phyloP scores from a whole-genome alignment of 2,113 vertebrate species.

The Eublepharis macularius region DNA sequence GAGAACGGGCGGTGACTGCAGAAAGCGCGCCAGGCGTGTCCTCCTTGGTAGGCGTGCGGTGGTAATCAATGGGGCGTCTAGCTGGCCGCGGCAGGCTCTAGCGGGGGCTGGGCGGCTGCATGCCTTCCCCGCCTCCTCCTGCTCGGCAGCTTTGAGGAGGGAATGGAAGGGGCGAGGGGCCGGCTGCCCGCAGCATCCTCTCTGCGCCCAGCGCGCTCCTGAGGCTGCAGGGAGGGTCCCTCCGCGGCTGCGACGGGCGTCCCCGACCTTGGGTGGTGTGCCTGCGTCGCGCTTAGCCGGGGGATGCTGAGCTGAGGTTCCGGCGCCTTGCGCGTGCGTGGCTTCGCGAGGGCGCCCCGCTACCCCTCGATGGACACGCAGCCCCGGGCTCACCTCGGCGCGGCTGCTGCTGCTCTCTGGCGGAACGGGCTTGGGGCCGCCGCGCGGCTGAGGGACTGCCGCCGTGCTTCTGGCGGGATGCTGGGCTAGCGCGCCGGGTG shows the following conservation, averaged over 20 bases:
- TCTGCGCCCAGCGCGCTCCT: not conserved
- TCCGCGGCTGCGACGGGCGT: not conserved
- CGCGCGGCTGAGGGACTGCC: not conserved
- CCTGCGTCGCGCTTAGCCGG: not conserved
- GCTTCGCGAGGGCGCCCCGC: not conserved
- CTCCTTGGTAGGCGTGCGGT: not conserved
- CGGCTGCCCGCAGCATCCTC: not conserved
- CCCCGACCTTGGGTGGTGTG: not conserved
- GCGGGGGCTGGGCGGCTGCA: not conserved
- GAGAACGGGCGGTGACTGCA: not conserved
- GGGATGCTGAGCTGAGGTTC: not conserved
- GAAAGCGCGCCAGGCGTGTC: not conserved
- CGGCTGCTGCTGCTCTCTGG: not conserved
- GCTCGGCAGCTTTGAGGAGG: not conserved
- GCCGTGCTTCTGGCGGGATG: not conserved
- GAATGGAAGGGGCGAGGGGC: not conserved
- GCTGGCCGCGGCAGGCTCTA: not conserved
- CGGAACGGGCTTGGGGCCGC: not conserved
- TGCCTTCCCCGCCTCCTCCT: not conserved
- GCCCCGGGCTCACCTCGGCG: not conserved
- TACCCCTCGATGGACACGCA: not conserved
- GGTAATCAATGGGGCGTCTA: not conserved
- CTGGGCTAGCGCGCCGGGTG: not conserved
- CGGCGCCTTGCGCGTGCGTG: not conserved
- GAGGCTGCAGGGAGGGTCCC: not conserved